Base-by-base conservation (phyloP, 2,797 vertebrate genomes). In the Argya squamiceps region DNA sequence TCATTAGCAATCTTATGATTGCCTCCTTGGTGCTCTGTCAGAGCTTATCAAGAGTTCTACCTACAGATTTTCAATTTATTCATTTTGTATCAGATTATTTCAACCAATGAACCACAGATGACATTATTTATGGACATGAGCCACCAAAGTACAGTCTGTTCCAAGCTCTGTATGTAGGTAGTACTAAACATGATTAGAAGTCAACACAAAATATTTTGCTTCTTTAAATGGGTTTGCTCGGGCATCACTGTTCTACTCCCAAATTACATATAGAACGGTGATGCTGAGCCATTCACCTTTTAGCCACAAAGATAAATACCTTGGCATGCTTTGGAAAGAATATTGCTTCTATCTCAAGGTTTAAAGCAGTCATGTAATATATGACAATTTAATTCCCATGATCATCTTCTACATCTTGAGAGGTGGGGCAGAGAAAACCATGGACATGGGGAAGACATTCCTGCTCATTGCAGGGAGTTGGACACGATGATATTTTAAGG, bases 61-160 rank as follows among this genome's bases (percentile, higher is more conserved):
- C 88, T 69, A 62, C 65, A 89, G 87, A 83, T 96, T 97, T 97
- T 97, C 91, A 95, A 29, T 96, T 95, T 91, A 95, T 91, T 91
- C 23, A 44, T 97, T 97, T 97, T 95, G 53, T 92, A 85, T 96
- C 82, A 91, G 86, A 95, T 97, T 96, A 91, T 95, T 96, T 96
- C 76, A 92, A 91, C 77, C 93, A 93, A 6, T 88, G 96, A 97
- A 94, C 94, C 84, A 20, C 71, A 20, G 96, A 92, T 96, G 90
- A 77, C 91, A 74, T 95, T 97, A 84, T 96, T 97, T 92, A 95
- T 95, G 89, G 84, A 50, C 69, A 84, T 32, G 30, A 78, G n/a
- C 77, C 76, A 92, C 82, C 30, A 22, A 77, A 73, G 85, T 74
- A 71, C 75, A 86, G 59, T 88, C 89, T 94, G 52, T 87, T 89